Evolutionary conservation across 2,888 invertebrate species (phyloP), one percentile per base, ranked within the genome.

Genomic region (Chromoteleia sp.): DNA sequence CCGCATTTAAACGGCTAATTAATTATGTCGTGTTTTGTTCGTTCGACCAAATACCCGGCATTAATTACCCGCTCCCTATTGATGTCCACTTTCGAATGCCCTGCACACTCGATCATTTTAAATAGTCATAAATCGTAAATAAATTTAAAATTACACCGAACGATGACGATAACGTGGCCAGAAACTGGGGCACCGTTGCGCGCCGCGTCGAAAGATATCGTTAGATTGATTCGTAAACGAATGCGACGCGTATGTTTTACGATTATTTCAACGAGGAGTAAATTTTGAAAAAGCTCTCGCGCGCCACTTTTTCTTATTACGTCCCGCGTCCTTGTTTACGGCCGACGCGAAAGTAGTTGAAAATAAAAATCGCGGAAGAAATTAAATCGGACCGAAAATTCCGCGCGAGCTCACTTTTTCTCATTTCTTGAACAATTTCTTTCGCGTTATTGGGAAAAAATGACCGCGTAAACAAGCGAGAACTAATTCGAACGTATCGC

Each of bases 11-110:
- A 78, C 65, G 67, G 41, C 59, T 78, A 73, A 78, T 78, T 78
- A 78, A 78, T 78, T 67, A 73, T 73, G 65, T 67, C 54, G 50
- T 73, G 67, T 73, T 78, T 78, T 71, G 71, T 78, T 78, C 58
- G 70, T 45, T 48, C 56, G 48, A n/a, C 56, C 77, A 59, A 77
- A 77, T 70, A 77, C 41, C 63, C 70, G 43, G 63, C 45, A 70
- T 77, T 70, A 59, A 56, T 77, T 63, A 68, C 43, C 33, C 67
- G 74, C 8, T 21, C 12, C 25, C 54, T 41, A 76, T 76, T 76
- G 68, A 68, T 68, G 67, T 54, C 67, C 68, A 43, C 36, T 76
- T 70, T 43, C 41, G 39, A 77, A 77, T 63, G 61, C 39, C 45
- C 45, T 8, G 10, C 68, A 52, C 68, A 77, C 30, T 74, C 21